phyloP scores from a whole-genome alignment of 2,797 vertebrate genomes.

The Parauchenoglanis ngamensis region DNA sequence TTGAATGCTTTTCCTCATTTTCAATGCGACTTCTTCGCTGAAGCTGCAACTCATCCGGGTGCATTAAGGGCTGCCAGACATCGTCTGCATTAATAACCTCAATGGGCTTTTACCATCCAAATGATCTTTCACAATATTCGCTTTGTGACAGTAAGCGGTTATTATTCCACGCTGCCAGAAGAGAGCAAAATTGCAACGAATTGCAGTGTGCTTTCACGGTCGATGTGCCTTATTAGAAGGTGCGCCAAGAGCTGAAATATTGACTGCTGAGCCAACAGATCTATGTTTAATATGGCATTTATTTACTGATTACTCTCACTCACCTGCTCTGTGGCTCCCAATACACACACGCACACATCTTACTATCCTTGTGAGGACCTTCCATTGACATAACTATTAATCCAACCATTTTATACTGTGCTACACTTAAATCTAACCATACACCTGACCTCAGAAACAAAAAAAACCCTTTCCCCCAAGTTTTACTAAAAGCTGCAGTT shows the following conservation, averaged over 20 bases:
- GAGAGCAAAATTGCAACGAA: conserved; percentile 40
- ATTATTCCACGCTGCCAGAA: conserved; percentile 38
- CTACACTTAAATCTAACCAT: not conserved
- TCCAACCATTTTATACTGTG: not conserved
- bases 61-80: conserved; percentile 16
- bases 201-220: conserved; percentile 26
- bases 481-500: not conserved
- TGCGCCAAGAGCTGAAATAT: conserved; percentile 26
- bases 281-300: conserved; percentile 21
- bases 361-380: not conserved
- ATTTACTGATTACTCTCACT: conserved; percentile 14
- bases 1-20: not conserved
- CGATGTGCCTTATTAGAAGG: conserved; percentile 25
- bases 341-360: not conserved
- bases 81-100: conserved; percentile 32
- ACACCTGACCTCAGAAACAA: not conserved
- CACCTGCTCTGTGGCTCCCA: not conserved
- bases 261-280: conserved; percentile 31
- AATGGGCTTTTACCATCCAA: conserved; percentile 37
- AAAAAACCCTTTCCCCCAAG: not conserved
- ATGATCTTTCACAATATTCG: conserved; percentile 38
- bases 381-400: not conserved
- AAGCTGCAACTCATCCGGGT: conserved; percentile 27
- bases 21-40: not conserved
- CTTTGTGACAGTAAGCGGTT: conserved; percentile 12